Percentiles rank a stretch among this genome's conserved stretches.
phyloP scores from a whole-genome alignment of 2,888 invertebrate genomes.

The Cheilosia grossa region DNA sequence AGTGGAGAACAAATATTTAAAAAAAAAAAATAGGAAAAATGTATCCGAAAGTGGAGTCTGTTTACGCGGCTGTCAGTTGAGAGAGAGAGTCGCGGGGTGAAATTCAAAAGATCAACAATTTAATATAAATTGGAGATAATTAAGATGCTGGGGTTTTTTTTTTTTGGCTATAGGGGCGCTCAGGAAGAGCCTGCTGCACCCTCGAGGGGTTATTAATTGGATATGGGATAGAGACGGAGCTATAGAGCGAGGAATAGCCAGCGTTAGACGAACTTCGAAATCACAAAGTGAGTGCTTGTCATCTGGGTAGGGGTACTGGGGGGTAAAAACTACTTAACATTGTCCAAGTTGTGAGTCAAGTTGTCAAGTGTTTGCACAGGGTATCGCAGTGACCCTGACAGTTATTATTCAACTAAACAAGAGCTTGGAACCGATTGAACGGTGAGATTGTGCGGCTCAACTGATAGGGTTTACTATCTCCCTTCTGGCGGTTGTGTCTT shows the following conservation, averaged over 20 bases:
- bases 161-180: not conserved
- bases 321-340: not conserved
- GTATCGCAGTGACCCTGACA: conserved; percentile 2
- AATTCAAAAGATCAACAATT: not conserved
- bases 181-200: not conserved
- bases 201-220: not conserved
- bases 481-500: no score
- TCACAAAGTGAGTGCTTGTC: not conserved
- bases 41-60: conserved; percentile 12
- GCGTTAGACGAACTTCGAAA: not conserved
- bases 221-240: not conserved
- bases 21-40: not conserved
- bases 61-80: conserved; percentile 16
- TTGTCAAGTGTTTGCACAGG: not conserved
- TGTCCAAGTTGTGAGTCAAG: not conserved
- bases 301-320: not conserved
- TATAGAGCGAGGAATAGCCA: not conserved
- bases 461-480: not conserved
- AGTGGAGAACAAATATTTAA: conserved; percentile 27
- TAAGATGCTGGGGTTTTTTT: conserved; percentile 3
- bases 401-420: not conserved
- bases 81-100: not conserved
- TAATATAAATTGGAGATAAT: conserved; percentile 12
- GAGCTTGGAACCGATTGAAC: not conserved
- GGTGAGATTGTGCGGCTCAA: not conserved